Evolutionary conservation across 2,888 invertebrate species (phyloP).

Genomic region (Mystacides longicornis): DNA sequence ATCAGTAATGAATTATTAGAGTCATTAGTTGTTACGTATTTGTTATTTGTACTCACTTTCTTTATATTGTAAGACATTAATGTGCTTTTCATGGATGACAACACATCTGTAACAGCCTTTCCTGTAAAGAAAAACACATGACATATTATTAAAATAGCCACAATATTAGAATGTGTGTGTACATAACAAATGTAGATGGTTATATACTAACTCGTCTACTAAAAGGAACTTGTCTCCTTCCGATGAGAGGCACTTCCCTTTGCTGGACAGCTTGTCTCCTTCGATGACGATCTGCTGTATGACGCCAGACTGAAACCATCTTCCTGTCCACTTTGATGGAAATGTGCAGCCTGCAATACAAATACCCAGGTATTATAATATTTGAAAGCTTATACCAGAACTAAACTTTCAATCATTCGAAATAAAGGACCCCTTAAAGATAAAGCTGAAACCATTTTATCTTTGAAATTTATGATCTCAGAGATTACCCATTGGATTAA

Average conservation of each 20-base stretch:
- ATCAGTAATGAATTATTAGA: too few species aligned
- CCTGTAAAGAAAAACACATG: conserved; percentile 49
- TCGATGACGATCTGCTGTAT: conserved; percentile 79
- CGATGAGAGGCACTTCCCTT: conserved; percentile 74
- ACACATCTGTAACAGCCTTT: conserved; percentile 90
- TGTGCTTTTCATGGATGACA: conserved; percentile 91
- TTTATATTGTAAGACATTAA: conserved; percentile 93
- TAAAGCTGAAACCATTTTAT: too few species aligned
- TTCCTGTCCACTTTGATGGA: conserved; percentile 78
- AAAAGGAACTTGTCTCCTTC: conserved; percentile 85
- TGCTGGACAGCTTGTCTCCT: conserved; percentile 73
- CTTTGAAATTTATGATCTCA: too few species aligned
- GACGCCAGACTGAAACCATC: conserved; percentile 87
- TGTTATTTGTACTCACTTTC: conserved; percentile 81
- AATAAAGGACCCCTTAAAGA: too few species aligned
- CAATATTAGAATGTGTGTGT: conserved; percentile 15
- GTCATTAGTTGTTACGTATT: too few species aligned
- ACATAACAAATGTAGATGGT: not conserved
- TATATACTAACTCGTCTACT: conserved; percentile 74
- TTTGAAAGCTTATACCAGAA: too few species aligned
- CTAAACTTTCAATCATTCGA: too few species aligned
- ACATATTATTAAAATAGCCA: not conserved
- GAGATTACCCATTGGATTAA: too few species aligned
- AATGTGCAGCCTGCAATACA: conserved; percentile 69
- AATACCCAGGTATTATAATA: too few species aligned